These are phyloP conservation scores for Gandaritis pyraliata DNA, from an alignment of 2,888 invertebrate species.

Conservation along the genomic window DNA sequence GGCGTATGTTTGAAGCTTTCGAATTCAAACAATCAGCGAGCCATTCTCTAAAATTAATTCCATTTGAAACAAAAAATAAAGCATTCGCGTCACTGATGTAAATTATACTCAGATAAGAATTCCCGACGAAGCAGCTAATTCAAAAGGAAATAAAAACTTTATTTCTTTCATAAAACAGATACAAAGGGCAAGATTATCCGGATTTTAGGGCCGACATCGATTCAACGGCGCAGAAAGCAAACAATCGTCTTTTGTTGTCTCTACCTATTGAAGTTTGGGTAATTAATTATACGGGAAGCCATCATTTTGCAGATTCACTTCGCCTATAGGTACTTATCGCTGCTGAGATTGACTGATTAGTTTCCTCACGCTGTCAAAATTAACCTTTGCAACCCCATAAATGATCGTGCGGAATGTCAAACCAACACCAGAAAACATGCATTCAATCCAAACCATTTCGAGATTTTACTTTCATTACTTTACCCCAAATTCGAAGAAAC, in stretches of 20 bases:
- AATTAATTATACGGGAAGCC: conserved; percentile 76
- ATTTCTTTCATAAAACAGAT: conserved; percentile 76
- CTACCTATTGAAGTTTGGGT: conserved; percentile 74
- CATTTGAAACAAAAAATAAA: conserved; percentile 36
- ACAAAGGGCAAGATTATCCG: conserved; percentile 78
- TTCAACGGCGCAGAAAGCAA: conserved; percentile 75
- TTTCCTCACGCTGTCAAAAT: conserved; percentile 47
- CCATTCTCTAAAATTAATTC: conserved; percentile 27
- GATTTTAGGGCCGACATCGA: conserved; percentile 75
- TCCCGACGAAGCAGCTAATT: conserved; percentile 56
- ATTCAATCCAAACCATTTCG: neutral
- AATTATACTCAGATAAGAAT: conserved; percentile 44
- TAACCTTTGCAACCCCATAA: conserved; percentile 38
- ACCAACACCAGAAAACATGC: too few species aligned
- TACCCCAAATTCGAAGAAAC: neutral
- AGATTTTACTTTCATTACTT: conserved; percentile 1
- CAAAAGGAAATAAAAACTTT: conserved; percentile 73
- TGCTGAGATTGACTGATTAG: conserved; percentile 68
- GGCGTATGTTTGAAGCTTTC: neutral
- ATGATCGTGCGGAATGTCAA: conserved; percentile 32
- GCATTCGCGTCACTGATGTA: conserved; percentile 38
- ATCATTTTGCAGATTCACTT: conserved; percentile 76
- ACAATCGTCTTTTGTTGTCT: conserved; percentile 79
- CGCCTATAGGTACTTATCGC: conserved; percentile 52
- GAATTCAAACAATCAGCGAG: neutral